Conservation (phyloP, 2,888 invertebrate genomes). For the Aplocera efformata region DNA sequence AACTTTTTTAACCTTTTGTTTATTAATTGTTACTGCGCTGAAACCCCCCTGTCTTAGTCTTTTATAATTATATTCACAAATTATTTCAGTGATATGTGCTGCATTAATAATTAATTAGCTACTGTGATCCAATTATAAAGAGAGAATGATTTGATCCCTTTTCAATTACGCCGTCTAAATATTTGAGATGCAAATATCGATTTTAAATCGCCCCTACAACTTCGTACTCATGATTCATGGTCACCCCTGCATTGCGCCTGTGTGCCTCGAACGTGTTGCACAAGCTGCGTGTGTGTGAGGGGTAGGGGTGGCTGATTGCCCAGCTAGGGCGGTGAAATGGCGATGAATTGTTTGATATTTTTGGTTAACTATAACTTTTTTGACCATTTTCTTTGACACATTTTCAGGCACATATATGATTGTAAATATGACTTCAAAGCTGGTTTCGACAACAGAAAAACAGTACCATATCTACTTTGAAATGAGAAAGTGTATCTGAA, state of each 20-base stretch:
- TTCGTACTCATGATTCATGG: conserved; percentile 27
- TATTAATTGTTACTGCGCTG: no score
- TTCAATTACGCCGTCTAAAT: conserved; percentile 4
- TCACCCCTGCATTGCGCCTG: conserved; percentile 42
- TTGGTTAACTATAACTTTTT: no score
- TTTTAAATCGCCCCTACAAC: conserved; percentile 23
- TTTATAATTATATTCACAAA: no score
- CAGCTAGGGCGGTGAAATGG: conserved; percentile 56
- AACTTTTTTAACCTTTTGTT: no score
- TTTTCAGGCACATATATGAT: no score
- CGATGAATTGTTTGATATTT: conserved; percentile 5
- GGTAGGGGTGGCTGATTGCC: conserved; percentile 53
- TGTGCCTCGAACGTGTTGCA: conserved; percentile 46
- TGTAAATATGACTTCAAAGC: no score
- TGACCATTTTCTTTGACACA: no score
- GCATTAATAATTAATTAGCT: no score
- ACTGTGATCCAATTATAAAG: no score
- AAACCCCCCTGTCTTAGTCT: no score
- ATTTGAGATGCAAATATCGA: conserved; percentile 23
- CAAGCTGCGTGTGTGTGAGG: conserved; percentile 47
- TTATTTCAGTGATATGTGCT: no score
- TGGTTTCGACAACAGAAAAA: no score
- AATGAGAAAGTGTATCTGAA: neutral
- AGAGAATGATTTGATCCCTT: neutral
- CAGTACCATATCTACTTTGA: neutral